Conservation (phyloP, 2,113 vertebrate species). For the Rhinichthys klamathensis region DNA sequence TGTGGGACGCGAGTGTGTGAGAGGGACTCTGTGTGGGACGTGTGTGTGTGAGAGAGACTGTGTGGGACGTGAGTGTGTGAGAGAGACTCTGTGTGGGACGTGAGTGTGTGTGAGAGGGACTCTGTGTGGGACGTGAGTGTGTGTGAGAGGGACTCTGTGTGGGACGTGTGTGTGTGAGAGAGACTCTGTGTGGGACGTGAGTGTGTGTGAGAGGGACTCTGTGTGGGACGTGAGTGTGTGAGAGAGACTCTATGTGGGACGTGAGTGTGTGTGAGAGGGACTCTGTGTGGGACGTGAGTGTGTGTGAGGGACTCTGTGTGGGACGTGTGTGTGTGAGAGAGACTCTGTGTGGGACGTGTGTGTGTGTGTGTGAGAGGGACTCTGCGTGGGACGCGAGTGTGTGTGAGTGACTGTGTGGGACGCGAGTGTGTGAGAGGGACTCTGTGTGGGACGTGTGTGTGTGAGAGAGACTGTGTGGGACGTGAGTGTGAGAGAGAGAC, state of each 20-base stretch:
- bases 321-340: neutral
- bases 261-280: neutral
- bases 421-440: neutral
- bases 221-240: too few species aligned
- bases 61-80: neutral
- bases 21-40: too few species aligned
- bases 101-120: too few species aligned
- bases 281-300: neutral
- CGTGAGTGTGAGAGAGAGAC: too few species aligned
- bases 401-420: too few species aligned
- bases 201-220: neutral
- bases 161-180: too few species aligned
- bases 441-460: neutral
- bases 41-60: too few species aligned
- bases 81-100: neutral
- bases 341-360: too few species aligned
- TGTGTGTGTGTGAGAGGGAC: neutral
- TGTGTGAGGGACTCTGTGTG: too few species aligned
- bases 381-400: rapidly evolving
- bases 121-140: neutral
- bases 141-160: neutral
- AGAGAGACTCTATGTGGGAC: too few species aligned
- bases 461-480: neutral
- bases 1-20: neutral
- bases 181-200: too few species aligned